A percentile compares a stretch with the other conserved stretches of the same genome.
Conservation (phyloP, 2,888 invertebrate species). For the Schizaphis graminum region DNA sequence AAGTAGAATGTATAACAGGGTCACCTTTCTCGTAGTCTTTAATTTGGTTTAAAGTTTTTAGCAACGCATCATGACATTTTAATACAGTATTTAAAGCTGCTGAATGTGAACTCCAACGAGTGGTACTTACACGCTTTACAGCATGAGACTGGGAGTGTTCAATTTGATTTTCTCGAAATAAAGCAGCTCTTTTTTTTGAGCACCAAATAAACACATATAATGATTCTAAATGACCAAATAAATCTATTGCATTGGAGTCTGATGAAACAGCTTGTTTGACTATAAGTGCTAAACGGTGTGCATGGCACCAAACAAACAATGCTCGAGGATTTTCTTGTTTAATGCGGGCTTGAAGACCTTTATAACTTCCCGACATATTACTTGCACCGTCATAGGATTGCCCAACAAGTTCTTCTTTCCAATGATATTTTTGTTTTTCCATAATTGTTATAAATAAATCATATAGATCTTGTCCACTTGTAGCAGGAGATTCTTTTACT, state of each 20-base stretch:
- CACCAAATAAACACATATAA: constrained; percentile 23
- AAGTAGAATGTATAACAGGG: no score
- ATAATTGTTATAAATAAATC: neutral
- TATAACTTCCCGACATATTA: constrained; percentile 69
- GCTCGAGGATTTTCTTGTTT: constrained; percentile 68
- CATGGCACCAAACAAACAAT: constrained; percentile 69
- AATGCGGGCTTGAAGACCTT: constrained; percentile 69
- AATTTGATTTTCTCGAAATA: no score
- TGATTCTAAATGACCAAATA: constrained; percentile 8
- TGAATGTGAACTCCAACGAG: no score
- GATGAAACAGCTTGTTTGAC: constrained; percentile 14
- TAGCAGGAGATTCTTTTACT: constrained; percentile 4
- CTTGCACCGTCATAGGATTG: constrained; percentile 70
- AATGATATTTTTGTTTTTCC: neutral
- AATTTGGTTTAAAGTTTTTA: no score
- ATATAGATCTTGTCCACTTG: constrained; percentile 26
- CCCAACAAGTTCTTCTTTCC: constrained; percentile 60
- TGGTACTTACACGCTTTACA: no score
- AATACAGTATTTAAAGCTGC: no score
- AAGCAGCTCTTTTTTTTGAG: no score
- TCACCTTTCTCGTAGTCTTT: no score
- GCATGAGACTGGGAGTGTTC: no score
- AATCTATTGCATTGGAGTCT: constrained; percentile 28
- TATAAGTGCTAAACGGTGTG: constrained; percentile 69
- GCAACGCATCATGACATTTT: no score